Base-by-base conservation (phyloP, 2,888 invertebrate species). In the Scaptomyza reducta region DNA sequence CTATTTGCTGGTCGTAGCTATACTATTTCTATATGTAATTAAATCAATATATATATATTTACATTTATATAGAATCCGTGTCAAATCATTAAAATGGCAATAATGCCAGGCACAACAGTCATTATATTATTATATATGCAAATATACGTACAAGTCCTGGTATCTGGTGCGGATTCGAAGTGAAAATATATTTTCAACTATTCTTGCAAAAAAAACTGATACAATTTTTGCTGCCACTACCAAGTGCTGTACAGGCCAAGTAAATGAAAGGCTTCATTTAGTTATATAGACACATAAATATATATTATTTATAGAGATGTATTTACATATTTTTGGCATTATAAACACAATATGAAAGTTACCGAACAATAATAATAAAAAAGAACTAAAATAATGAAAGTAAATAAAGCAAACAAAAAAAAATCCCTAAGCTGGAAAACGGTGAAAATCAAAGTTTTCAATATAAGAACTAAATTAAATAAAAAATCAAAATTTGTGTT, bases 311-410 rank as follows among this genome's bases (percentile, higher is more conserved):
- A 87, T 72, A 74, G 85, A 82, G 73, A 81, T 84, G 87, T 81
- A 82, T 82, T 82, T 82, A 82, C 87, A 82, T 81, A 85, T 87
- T 82, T 87, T 82, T 87, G 87, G 82, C 87, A 82, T 87, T 66
- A 82, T 73, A 80, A 70, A 84, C 56, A 87, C 70, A 68, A 40
- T 59, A 81, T 62, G 73, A 66, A 58, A 65, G 57, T 78, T 73
- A 58, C 59, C 63, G 69, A 83, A 83, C 70, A 78, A 81, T 81
- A 79, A 81, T 81, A 79, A 51, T 47, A 35, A 64, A 61, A 56
- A 60, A 33, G 9, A 18, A 31, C 50, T 38, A 38, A 38, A 38
- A 3, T 14, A 47, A 63, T 61, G 40, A 59, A 56, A 63, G 29
- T 50, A 55, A 58, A 57, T 55, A 22, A 22, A 3, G 22, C 3